Percentiles rank a stretch among this genome's conserved stretches.
These are phyloP conservation scores for Heterotilapia buettikoferi DNA, from an alignment of 2,113 vertebrate species.

Conservation along the genomic window DNA sequence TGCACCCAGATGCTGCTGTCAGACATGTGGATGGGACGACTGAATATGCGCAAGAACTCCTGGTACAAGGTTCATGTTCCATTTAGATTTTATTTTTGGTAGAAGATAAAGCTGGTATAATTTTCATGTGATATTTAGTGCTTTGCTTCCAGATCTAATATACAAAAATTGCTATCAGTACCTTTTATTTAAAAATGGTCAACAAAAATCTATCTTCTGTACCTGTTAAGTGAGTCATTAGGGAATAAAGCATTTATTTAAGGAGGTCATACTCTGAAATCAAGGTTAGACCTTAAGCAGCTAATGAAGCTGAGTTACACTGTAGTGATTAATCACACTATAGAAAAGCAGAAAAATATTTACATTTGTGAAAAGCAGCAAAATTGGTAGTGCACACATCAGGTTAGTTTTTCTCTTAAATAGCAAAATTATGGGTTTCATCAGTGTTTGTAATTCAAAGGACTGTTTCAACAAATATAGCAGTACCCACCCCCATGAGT, in stretches of 20 bases:
- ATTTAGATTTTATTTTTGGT: slow-evolving; percentile 37
- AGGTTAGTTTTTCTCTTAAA: not conserved
- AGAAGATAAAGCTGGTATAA: not conserved
- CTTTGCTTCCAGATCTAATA: not conserved
- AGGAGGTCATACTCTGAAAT: not conserved
- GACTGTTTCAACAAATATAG: not conserved
- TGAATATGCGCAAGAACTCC: slow-evolving; percentile 99
- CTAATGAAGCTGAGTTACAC: not conserved
- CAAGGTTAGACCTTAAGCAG: not conserved
- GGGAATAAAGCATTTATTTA: not conserved
- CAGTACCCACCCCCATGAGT: slow-evolving; percentile 24
- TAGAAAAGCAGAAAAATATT: not conserved
- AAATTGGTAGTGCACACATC: not conserved
- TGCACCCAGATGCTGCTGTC: slow-evolving; percentile 97
- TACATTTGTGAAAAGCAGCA: not conserved
- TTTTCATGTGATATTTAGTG: not conserved
- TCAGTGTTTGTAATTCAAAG: not conserved
- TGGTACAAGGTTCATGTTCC: slow-evolving; percentile 94
- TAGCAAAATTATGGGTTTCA: not conserved
- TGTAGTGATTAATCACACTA: not conserved
- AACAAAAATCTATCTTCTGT: not conserved
- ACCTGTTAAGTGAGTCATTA: not conserved
- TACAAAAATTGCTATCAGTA: not conserved
- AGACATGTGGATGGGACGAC: slow-evolving; percentile 99
- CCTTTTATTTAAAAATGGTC: not conserved